Base-by-base conservation (phyloP, 2,797 vertebrate species). In the Novumbra hubbsi region DNA sequence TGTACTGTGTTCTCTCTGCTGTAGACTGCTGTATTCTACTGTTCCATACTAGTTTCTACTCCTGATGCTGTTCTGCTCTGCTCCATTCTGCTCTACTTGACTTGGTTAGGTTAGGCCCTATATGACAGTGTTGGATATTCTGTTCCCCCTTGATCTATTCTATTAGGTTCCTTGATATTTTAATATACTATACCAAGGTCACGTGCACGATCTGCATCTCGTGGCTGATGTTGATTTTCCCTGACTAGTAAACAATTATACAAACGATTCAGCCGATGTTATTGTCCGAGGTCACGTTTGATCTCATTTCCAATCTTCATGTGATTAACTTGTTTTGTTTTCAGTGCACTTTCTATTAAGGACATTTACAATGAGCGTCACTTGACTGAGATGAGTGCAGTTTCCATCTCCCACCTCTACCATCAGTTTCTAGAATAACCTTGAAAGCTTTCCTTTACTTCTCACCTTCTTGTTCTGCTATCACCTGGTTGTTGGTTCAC, bases 401-500 rank as follows among this genome's bases (percentile, higher is more conserved):
- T 34, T 34, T 34, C 32, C 32, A 5, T 34, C 5, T 34, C 32
- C 32, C 32, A 34, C 32, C 32, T n/a, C 32, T 34, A 34, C 32
- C 32, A 34, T 34, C 32, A 34, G 32, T 34, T 34, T 34, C 32
- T 34, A 34, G 32, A 34, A 34, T 34, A 34, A 2, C 32, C 32
- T 34, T 34, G 32, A 34, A 34, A 34, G 50, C n/a, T 55, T n/a
- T 55, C 7, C 50, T 55, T 55, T 55, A 19, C 19, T n/a, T 49
- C 16, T 14, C n/a, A n/a, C 66, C 74, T 48, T 27, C 15, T 64
- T 63, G 45, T n/a, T 24, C 52, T 57, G 41, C 55, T 74, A 21
- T 55, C 19, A 70, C 76, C 76, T 73, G 68, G 50, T 68, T 8
- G n/a, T 75, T 50, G 24, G 19, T 17, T n/a, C 50, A 19, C 17